phyloP scores from a whole-genome alignment of 2,797 vertebrate genomes.

The Phoebastria nigripes region DNA sequence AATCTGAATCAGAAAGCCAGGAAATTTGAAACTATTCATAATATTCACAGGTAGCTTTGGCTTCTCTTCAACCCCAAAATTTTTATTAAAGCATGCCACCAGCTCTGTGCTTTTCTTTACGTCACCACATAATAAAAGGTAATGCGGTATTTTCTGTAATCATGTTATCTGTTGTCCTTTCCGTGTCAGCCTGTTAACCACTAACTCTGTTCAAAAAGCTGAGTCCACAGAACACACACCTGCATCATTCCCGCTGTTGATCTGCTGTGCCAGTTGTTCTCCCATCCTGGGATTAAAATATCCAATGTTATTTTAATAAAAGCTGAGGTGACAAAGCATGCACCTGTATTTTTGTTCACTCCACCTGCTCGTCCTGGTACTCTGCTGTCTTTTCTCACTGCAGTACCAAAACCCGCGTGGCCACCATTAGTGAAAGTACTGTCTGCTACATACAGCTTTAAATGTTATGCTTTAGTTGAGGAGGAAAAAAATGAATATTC shows the following conservation, averaged over 20 bases:
- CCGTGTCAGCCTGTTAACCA: neutral
- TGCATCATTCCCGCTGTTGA: neutral
- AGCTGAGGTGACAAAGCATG: constrained; percentile 16
- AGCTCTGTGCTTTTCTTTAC: neutral
- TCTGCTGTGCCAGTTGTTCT: constrained; percentile 8
- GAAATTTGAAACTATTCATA: neutral
- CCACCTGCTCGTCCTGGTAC: neutral
- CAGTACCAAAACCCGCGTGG: neutral
- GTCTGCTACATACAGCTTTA: neutral
- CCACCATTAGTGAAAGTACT: neutral
- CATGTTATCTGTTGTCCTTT: neutral
- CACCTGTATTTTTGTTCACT: constrained; percentile 23
- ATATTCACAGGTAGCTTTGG: neutral
- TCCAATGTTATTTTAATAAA: constrained; percentile 20
- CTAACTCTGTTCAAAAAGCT: neutral
- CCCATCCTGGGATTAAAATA: neutral
- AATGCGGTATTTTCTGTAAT: neutral
- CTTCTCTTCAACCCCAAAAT: neutral
- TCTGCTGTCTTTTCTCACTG: neutral
- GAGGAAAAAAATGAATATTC: neutral
- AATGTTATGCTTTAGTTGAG: neutral
- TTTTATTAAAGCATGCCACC: neutral
- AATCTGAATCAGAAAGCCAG: neutral
- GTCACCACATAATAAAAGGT: neutral
- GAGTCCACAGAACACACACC: constrained; percentile 35